These are phyloP conservation scores for Athalia cordata DNA, from an alignment of 2,888 invertebrate species.

Conservation along the genomic window DNA sequence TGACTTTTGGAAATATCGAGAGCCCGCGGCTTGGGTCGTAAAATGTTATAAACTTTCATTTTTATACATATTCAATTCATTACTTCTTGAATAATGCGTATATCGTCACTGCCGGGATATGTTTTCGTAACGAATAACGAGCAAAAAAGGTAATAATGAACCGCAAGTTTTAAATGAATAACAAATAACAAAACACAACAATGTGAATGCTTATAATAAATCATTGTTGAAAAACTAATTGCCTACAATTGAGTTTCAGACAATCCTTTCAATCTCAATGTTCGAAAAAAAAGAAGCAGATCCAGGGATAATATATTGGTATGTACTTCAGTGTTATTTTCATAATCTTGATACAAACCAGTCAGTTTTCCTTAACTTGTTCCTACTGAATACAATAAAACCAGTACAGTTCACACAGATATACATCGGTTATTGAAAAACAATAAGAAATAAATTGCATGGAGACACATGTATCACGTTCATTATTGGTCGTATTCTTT, in stretches of 20 bases:
- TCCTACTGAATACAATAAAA: no score
- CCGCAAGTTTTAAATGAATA: slow-evolving; percentile 35
- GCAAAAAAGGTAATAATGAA: slow-evolving; percentile 8
- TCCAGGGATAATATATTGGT: background rate
- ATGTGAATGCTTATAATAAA: slow-evolving; percentile 45
- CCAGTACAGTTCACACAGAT: background rate
- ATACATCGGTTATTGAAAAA: background rate
- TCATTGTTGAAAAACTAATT: slow-evolving; percentile 41
- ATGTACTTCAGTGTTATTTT: background rate
- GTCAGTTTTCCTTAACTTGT: background rate
- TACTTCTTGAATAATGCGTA: slow-evolving; percentile 29
- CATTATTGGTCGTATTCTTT: background rate
- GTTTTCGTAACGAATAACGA: slow-evolving; percentile 38
- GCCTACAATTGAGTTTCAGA: slow-evolving; percentile 35
- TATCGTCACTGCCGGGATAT: slow-evolving; percentile 36
- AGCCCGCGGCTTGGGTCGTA: background rate
- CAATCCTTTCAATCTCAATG: slow-evolving; percentile 28
- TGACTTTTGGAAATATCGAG: background rate
- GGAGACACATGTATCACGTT: background rate
- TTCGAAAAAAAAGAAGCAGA: background rate
- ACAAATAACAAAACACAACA: slow-evolving; percentile 40
- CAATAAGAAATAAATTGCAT: background rate
- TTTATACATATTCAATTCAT: background rate
- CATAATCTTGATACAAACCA: background rate
- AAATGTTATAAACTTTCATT: background rate